These are phyloP conservation scores for Pyrgus malvae DNA, from an alignment of 2,888 invertebrate species.

Conservation along the genomic window DNA sequence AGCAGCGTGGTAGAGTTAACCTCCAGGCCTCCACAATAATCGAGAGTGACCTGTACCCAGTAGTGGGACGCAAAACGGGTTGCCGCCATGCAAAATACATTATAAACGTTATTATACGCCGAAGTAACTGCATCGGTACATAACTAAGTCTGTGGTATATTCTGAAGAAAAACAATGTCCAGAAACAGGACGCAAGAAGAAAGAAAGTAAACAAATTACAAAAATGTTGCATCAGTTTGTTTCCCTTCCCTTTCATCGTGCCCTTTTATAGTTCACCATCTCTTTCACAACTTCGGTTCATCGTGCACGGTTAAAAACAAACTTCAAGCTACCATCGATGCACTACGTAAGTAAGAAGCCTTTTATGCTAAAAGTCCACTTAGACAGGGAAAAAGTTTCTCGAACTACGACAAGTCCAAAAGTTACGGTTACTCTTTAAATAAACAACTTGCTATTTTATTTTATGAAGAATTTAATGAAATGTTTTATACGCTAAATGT, in stretches of 20 bases:
- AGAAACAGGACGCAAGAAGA: not conserved
- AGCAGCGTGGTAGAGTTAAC: too few species aligned
- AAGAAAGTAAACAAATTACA: not conserved
- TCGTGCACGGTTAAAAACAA: conserved; percentile 24
- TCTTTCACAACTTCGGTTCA: conserved; percentile 2
- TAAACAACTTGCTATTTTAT: not conserved
- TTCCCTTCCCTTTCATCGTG: not conserved
- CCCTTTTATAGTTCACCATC: not conserved
- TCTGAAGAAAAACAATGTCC: not conserved
- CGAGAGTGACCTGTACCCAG: too few species aligned
- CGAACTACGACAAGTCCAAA: conserved; percentile 12
- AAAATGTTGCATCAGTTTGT: not conserved
- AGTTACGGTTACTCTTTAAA: conserved; percentile 3
- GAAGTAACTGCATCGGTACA: too few species aligned
- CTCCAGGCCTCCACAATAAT: too few species aligned
- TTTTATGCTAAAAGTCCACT: conserved; percentile 38
- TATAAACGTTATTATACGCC: too few species aligned
- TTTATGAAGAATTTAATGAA: too few species aligned
- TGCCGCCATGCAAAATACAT: too few species aligned
- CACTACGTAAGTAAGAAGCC: conserved; percentile 37
- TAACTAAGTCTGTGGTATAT: too few species aligned
- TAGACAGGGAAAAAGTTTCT: conserved; percentile 31
- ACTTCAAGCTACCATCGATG: conserved; percentile 41
- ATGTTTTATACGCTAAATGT: too few species aligned
- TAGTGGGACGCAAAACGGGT: too few species aligned